Conservation (phyloP, 2,113 vertebrate species). For the Mohoua ochrocephala region DNA sequence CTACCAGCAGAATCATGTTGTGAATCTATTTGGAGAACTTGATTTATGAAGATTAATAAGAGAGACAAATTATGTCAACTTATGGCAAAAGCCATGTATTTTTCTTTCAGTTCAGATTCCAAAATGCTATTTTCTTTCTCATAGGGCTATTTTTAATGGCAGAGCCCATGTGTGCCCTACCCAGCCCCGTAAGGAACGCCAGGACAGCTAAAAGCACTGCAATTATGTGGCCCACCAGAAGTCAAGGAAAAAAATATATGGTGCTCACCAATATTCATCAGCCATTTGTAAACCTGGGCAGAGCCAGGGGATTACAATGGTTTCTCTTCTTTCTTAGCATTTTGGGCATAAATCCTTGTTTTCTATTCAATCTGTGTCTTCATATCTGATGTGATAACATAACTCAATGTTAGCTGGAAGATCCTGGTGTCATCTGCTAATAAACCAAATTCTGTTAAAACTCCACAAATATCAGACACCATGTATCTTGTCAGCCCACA, state of each 20-base stretch:
- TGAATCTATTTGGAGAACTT: slow-evolving; percentile 33
- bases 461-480: background rate
- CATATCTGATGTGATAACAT: background rate
- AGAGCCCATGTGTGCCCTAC: background rate
- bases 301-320: background rate
- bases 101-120: slow-evolving; percentile 52
- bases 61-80: slow-evolving; percentile 47
- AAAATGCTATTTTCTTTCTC: slow-evolving; percentile 53
- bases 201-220: background rate
- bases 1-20: slow-evolving; percentile 11
- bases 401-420: background rate
- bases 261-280: background rate
- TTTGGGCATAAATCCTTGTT: background rate
- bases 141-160: slow-evolving; percentile 57
- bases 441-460: background rate
- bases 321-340: background rate
- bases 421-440: background rate
- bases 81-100: slow-evolving; percentile 36
- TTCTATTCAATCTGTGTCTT: background rate
- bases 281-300: background rate
- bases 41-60: slow-evolving; percentile 41
- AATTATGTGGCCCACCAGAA: background rate
- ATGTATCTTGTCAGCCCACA: background rate
- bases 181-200: background rate
- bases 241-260: background rate